A percentile compares a stretch with the other conserved stretches of the same genome.
phyloP scores from a whole-genome alignment of 1,140 invertebrate genomes.

The Drosophila chauvacae region DNA sequence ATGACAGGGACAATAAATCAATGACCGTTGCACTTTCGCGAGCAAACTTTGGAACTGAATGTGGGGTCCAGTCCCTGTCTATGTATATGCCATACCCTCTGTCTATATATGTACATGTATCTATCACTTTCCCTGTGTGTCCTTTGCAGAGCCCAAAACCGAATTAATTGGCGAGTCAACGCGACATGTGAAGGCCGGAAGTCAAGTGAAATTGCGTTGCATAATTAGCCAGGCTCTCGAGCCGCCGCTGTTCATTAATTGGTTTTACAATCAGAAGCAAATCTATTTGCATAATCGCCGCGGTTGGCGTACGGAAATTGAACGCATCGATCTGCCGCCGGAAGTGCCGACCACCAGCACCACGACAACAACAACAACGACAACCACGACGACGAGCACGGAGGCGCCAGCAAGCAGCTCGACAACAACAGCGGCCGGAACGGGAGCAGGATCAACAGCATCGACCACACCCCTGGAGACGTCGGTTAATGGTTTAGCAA shows the following conservation, averaged over 20 bases:
- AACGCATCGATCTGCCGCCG: conserved; percentile 81
- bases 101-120: conserved; percentile 5
- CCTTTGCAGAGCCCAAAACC: conserved; percentile 86
- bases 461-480: conserved; percentile 29
- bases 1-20: conserved; percentile 70
- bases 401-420: conserved; percentile 10
- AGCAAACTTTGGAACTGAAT: conserved; percentile 28
- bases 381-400: conserved; percentile 17
- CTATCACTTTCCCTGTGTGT: conserved; percentile 28
- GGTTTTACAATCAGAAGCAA: conserved; percentile 86
- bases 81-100: conserved; percentile 1
- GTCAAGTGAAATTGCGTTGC: conserved; percentile 87
- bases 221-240: conserved; percentile 87
- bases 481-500: conserved; percentile 51
- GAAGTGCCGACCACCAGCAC: conserved; percentile 67
- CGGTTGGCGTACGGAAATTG: conserved; percentile 84
- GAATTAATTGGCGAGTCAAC: conserved; percentile 87
- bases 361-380: conserved; percentile 36
- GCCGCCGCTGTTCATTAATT: conserved; percentile 88
- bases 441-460: conserved; percentile 27
- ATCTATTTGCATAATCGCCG: conserved; percentile 84
- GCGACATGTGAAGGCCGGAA: conserved; percentile 87
- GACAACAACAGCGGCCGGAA: conserved; percentile 26
- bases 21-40: conserved; percentile 53
- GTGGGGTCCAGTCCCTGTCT: conserved; percentile 14